A percentile compares a stretch with the other conserved stretches of the same genome.
phyloP scores from a whole-genome alignment of 2,888 invertebrate species.

The Epistrophe grossulariae region DNA sequence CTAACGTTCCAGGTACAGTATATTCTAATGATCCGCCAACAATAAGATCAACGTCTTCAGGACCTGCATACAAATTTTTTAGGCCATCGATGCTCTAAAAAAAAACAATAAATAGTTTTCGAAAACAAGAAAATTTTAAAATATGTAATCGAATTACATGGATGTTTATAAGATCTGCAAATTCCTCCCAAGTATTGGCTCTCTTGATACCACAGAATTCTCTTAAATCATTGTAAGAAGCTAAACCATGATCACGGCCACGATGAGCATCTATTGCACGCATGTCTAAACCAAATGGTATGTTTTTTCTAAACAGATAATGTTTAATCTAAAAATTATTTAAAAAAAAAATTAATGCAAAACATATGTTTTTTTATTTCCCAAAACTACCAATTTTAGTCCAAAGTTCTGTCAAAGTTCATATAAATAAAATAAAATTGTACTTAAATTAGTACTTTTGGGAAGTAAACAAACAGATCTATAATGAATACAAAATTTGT shows the following conservation, averaged over 20 bases:
- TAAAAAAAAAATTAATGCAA: too few species aligned
- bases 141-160: too few species aligned
- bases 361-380: too few species aligned
- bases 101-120: too few species aligned
- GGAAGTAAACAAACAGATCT: too few species aligned
- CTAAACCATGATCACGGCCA: slow-evolving; percentile 93
- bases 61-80: slow-evolving; percentile 87
- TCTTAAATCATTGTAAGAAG: slow-evolving; percentile 91
- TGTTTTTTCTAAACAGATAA: slow-evolving; percentile 88
- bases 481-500: too few species aligned
- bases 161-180: slow-evolving; percentile 87
- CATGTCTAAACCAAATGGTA: slow-evolving; percentile 91
- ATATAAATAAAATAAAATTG: too few species aligned
- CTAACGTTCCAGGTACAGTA: slow-evolving; percentile 90
- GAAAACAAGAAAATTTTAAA: too few species aligned
- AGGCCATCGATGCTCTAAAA: slow-evolving; percentile 87
- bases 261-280: slow-evolving; percentile 93
- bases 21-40: slow-evolving; percentile 93
- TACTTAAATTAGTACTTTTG: too few species aligned
- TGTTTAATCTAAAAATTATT: slow-evolving; percentile 87
- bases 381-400: too few species aligned
- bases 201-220: slow-evolving; percentile 90
- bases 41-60: slow-evolving; percentile 93
- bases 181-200: slow-evolving; percentile 89
- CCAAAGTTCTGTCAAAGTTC: too few species aligned